phyloP scores from a whole-genome alignment of 2,797 vertebrate genomes.

The Tragopan temminckii region DNA sequence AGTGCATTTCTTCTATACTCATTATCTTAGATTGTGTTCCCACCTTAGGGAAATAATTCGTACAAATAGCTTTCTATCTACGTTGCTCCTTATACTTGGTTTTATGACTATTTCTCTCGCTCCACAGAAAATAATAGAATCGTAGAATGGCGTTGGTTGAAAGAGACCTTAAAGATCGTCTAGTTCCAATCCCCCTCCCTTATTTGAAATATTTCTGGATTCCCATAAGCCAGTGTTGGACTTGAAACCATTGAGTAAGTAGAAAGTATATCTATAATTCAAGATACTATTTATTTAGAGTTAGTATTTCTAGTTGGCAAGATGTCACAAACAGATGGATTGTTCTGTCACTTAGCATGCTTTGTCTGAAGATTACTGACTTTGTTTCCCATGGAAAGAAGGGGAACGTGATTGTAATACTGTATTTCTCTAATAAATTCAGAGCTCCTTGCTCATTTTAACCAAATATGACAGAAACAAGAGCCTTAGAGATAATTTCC shows the following conservation, averaged over 20 bases:
- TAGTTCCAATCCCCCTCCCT: not conserved
- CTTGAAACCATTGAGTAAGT: not conserved
- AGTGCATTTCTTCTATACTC: not conserved
- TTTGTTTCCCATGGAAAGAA: not conserved
- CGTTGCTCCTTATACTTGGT: not conserved
- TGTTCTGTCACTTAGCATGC: not conserved
- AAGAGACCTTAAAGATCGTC: not conserved
- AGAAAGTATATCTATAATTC: not conserved
- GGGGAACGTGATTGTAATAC: not conserved
- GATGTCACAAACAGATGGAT: not conserved
- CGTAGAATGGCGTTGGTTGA: not conserved
- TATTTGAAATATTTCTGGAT: not conserved
- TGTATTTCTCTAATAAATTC: not conserved
- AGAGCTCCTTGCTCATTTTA: not conserved
- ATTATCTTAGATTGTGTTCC: not conserved
- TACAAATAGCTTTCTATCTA: not conserved
- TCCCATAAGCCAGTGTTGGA: not conserved
- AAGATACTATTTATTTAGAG: not conserved
- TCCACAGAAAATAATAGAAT: not conserved
- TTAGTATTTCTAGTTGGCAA: not conserved
- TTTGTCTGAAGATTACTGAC: not conserved
- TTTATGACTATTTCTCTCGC: not conserved
- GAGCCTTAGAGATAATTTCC: not conserved
- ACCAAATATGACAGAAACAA: not conserved
- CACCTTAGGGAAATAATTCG: not conserved